Percentiles rank a stretch among this genome's conserved stretches.
Evolutionary conservation across 2,113 vertebrate genomes (phyloP).

Genomic region (Cynocephalus volans): DNA sequence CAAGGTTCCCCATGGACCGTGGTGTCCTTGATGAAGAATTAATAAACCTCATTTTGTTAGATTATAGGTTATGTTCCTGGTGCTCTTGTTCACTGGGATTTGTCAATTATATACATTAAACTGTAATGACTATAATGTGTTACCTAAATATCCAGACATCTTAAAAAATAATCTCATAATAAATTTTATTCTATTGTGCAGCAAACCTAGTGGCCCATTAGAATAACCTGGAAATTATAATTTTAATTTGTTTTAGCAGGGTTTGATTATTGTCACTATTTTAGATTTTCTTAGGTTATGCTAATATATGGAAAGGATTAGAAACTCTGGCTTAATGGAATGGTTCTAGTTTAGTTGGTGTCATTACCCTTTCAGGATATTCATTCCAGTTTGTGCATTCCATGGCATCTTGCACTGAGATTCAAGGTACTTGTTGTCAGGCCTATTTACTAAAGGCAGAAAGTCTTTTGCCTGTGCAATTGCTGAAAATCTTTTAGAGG

Average conservation of each 20-base stretch:
- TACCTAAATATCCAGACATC: not conserved
- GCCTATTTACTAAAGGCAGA: not conserved
- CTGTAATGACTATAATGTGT: not conserved
- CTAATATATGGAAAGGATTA: not conserved
- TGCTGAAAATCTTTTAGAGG: not conserved
- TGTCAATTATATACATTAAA: not conserved
- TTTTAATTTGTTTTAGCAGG: not conserved
- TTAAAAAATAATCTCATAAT: not conserved
- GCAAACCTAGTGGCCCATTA: not conserved
- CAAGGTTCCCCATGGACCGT: not conserved
- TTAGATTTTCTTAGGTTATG: not conserved
- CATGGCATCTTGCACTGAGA: not conserved
- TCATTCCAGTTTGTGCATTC: not conserved
- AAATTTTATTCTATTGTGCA: not conserved
- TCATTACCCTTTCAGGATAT: not conserved
- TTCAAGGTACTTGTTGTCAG: not conserved
- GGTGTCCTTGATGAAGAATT: not conserved
- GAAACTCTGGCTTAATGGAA: not conserved
- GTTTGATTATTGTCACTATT: not conserved
- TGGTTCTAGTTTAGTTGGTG: not conserved
- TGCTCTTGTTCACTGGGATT: not conserved
- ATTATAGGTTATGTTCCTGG: not conserved
- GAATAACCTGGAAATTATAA: not conserved
- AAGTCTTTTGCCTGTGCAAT: not conserved
- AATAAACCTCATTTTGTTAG: not conserved